These are phyloP conservation scores for Zoanthus solanderi DNA, from an alignment of 92 coral and sea anemone genomes.

Conservation along the genomic window DNA sequence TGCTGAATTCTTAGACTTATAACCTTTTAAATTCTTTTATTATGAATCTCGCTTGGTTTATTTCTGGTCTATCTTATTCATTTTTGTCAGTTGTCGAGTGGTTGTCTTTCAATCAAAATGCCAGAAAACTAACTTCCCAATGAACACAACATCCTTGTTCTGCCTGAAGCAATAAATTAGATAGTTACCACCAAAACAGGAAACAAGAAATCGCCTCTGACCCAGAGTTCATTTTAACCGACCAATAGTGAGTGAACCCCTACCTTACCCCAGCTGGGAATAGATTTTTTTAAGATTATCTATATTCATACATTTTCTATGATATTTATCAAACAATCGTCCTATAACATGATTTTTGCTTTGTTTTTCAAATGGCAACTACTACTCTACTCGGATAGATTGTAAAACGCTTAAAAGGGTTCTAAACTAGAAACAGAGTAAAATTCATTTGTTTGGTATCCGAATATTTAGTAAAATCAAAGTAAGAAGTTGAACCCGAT, in stretches of 20 bases:
- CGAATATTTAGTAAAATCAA: too few relatives aligned
- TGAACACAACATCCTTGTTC: not conserved
- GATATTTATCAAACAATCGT: not conserved
- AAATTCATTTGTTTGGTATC: too few relatives aligned
- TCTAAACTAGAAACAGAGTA: too few relatives aligned
- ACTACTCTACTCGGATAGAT: too few relatives aligned
- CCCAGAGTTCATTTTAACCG: slow-evolving; percentile 33
- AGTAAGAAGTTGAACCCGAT: too few relatives aligned
- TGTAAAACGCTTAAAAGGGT: too few relatives aligned
- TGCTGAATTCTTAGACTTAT: not conserved
- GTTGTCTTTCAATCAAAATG: not conserved
- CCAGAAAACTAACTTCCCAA: not conserved
- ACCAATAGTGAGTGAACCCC: not conserved
- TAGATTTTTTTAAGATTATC: not conserved
- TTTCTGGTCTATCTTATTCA: not conserved
- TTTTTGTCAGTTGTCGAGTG: not conserved
- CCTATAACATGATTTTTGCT: not conserved
- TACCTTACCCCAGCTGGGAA: slow-evolving; percentile 30
- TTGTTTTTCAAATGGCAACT: not conserved
- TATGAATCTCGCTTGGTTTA: not conserved
- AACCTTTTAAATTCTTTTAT: not conserved
- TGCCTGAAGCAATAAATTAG: slow-evolving; percentile 31
- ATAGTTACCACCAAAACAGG: slow-evolving; percentile 49
- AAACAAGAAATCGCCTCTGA: slow-evolving; percentile 33
- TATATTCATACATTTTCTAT: too few relatives aligned